A percentile compares a stretch with the other conserved stretches of the same genome.
phyloP scores from a whole-genome alignment of 2,888 invertebrate species.

The Apodemia duryi region DNA sequence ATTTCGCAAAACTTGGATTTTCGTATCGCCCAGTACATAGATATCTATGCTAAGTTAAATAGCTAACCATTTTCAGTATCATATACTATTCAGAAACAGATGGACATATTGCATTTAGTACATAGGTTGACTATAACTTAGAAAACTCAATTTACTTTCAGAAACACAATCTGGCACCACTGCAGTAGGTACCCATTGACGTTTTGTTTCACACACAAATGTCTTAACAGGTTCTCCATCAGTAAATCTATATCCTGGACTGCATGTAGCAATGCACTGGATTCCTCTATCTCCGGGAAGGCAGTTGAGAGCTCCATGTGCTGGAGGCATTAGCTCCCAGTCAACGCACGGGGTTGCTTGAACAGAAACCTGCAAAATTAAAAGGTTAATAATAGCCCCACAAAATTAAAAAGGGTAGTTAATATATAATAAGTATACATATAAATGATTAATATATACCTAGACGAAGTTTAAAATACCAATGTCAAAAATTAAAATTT shows the following conservation, averaged over 20 bases:
- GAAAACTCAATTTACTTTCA: constrained; percentile 81
- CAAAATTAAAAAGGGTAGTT: too few relatives aligned
- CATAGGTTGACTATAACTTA: too few relatives aligned
- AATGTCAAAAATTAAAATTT: too few relatives aligned
- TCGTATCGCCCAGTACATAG: too few relatives aligned
- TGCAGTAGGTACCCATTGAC: constrained; percentile 91
- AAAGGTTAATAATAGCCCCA: constrained; percentile 16
- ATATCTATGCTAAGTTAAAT: too few relatives aligned
- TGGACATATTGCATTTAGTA: too few relatives aligned
- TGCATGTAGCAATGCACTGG: constrained; percentile 94
- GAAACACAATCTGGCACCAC: constrained; percentile 97
- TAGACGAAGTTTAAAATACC: too few relatives aligned
- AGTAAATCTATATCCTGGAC: constrained; percentile 92
- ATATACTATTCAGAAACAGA: too few relatives aligned
- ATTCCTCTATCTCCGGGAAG: constrained; percentile 89
- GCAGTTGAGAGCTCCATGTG: constrained; percentile 93
- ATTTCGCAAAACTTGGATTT: too few relatives aligned
- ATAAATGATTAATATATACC: too few relatives aligned
- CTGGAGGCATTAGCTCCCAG: constrained; percentile 94
- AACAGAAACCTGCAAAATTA: constrained; percentile 83
- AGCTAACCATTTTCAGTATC: too few relatives aligned
- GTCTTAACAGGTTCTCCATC: constrained; percentile 93
- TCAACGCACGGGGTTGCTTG: constrained; percentile 96
- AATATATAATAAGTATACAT: too few relatives aligned
- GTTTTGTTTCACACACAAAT: constrained; percentile 89